A percentile compares a stretch with the other conserved stretches of the same genome.
Conservation (phyloP, 2,113 vertebrate genomes). For the Rhabdomys dilectus region DNA sequence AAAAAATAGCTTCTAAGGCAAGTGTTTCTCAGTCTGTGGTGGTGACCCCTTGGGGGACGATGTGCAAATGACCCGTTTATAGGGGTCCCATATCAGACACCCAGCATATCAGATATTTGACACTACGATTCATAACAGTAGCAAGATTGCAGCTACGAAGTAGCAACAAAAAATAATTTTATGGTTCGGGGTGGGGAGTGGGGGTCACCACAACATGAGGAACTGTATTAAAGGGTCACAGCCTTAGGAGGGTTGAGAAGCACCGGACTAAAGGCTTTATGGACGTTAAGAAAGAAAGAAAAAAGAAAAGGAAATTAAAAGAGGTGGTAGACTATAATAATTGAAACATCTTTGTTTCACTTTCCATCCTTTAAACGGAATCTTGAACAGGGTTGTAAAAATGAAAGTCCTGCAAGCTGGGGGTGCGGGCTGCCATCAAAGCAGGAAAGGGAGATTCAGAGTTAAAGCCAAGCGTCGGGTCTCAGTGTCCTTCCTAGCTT, state of each 20-base stretch:
- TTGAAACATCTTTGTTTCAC: slow-evolving; percentile 75
- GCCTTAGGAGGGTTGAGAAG: neutral
- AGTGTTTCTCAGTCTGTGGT: neutral
- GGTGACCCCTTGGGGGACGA: neutral
- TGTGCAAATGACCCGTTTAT: neutral
- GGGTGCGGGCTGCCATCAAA: slow-evolving; percentile 61
- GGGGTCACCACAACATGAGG: neutral
- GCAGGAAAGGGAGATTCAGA: slow-evolving; percentile 53
- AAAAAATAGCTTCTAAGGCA: neutral
- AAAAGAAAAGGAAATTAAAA: neutral
- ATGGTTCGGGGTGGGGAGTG: neutral
- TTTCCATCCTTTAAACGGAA: slow-evolving; percentile 72
- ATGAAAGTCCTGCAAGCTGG: slow-evolving; percentile 73
- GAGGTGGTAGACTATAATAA: slow-evolving; percentile 24
- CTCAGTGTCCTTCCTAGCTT: neutral
- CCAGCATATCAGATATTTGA: neutral
- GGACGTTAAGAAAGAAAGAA: neutral
- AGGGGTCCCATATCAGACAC: neutral
- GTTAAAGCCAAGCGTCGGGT: slow-evolving; percentile 37
- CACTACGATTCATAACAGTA: neutral
- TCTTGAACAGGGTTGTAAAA: slow-evolving; percentile 72
- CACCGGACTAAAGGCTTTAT: slow-evolving; percentile 7
- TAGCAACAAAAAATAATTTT: neutral
- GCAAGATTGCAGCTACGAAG: neutral
- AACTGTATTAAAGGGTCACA: neutral